A percentile compares a stretch with the other conserved stretches of the same genome.
phyloP scores from a whole-genome alignment of 2,888 invertebrate species.

The Cheiracanthium punctorium region DNA sequence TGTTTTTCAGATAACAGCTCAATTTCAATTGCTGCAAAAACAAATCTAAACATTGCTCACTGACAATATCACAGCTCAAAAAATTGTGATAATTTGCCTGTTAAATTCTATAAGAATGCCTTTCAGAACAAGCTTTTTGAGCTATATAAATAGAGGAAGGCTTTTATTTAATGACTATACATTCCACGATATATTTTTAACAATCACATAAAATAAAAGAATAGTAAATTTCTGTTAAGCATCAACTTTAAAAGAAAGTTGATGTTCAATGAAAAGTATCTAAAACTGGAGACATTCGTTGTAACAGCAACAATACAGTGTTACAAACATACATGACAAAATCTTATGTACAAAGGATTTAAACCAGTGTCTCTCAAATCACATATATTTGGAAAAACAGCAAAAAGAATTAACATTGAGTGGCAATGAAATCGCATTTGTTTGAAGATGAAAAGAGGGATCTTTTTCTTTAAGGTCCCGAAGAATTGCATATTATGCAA shows the following conservation, averaged over 20 bases:
- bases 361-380: neutral
- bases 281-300: slow-evolving; percentile 50
- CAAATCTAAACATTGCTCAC: neutral
- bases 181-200: neutral
- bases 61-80: slow-evolving; percentile 8
- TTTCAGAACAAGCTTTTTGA: neutral
- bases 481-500: too few species aligned
- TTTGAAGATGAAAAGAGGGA: too few species aligned
- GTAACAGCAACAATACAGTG: slow-evolving; percentile 12
- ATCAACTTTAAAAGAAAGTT: too few species aligned
- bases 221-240: neutral
- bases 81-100: neutral
- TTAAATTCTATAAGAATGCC: neutral
- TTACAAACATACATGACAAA: neutral
- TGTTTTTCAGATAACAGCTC: neutral
- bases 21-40: slow-evolving; percentile 1
- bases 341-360: neutral
- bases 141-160: slow-evolving; percentile 3
- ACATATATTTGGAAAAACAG: neutral
- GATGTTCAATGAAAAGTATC: slow-evolving; percentile 34
- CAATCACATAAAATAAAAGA: neutral
- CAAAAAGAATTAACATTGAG: neutral
- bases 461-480: too few species aligned
- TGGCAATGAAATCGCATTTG: too few species aligned
- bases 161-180: neutral